Conservation (phyloP, 2,113 vertebrate genomes). For the Sturnus vulgaris region DNA sequence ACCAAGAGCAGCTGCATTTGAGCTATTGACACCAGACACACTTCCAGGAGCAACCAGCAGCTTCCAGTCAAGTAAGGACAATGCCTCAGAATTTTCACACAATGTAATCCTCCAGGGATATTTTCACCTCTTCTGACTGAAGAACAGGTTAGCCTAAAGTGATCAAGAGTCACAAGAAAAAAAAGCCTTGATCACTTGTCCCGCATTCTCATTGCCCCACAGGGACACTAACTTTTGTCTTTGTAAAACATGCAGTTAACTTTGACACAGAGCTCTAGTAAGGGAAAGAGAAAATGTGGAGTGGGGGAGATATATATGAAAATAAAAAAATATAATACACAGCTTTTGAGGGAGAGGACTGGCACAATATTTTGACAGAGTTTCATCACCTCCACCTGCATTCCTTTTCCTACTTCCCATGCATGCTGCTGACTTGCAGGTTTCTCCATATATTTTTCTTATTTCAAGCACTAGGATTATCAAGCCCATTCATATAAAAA, state of each 20-base stretch:
- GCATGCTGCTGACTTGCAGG: background rate
- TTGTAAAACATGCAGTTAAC: background rate
- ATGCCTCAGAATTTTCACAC: background rate
- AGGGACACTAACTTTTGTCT: background rate
- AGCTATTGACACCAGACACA: background rate
- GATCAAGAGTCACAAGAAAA: background rate
- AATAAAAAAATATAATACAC: background rate
- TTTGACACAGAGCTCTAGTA: background rate
- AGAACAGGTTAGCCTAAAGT: background rate
- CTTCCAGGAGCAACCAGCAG: background rate
- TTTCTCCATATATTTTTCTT: background rate
- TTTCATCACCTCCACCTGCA: background rate
- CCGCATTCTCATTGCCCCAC: background rate
- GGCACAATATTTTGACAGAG: background rate
- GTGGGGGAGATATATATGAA: background rate
- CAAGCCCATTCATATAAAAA: background rate
- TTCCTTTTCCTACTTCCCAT: background rate
- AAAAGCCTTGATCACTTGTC: background rate
- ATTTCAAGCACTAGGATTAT: background rate
- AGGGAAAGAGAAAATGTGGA: background rate
- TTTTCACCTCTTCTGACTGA: background rate
- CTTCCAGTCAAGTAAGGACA: background rate
- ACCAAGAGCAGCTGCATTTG: background rate
- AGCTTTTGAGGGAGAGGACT: background rate
- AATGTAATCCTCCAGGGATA: background rate